Evolutionary conservation across 2,888 invertebrate species (phyloP).

Genomic region (Microctonus hyperodae): DNA sequence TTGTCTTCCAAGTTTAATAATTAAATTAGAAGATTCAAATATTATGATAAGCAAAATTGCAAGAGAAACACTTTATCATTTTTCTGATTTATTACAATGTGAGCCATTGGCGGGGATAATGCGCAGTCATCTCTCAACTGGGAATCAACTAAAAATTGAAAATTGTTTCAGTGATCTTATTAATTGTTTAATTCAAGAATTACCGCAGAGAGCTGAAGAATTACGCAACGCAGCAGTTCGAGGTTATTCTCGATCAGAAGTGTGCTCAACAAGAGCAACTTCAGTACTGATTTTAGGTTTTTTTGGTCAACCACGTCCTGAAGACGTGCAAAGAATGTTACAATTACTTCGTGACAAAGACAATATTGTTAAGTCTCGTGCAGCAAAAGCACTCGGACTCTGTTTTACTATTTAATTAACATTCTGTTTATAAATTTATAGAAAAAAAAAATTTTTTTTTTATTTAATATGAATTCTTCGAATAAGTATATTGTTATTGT

Average conservation of each 20-base stretch:
- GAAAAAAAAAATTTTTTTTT: slow-evolving; percentile 1
- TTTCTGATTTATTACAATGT: slow-evolving; percentile 48
- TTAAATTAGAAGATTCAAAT: slow-evolving; percentile 53
- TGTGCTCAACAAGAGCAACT: slow-evolving; percentile 48
- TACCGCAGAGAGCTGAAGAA: slow-evolving; percentile 55
- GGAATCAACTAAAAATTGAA: slow-evolving; percentile 44
- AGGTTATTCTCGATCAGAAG: slow-evolving; percentile 58
- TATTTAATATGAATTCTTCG: not conserved
- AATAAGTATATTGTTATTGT: not conserved
- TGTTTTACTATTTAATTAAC: slow-evolving; percentile 45
- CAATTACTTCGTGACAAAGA: slow-evolving; percentile 55
- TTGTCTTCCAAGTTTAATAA: slow-evolving; percentile 54
- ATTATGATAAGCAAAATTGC: slow-evolving; percentile 48
- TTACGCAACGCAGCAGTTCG: slow-evolving; percentile 54
- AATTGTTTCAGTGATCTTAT: slow-evolving; percentile 49
- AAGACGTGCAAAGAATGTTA: slow-evolving; percentile 55
- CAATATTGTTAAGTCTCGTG: slow-evolving; percentile 51
- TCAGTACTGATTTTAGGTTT: slow-evolving; percentile 55
- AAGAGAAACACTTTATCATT: slow-evolving; percentile 48
- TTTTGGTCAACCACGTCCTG: slow-evolving; percentile 52
- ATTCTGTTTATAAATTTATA: not conserved
- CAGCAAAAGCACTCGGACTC: slow-evolving; percentile 51
- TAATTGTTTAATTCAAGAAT: slow-evolving; percentile 47
- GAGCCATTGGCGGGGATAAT: slow-evolving; percentile 45
- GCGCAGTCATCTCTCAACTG: slow-evolving; percentile 42